A percentile compares a stretch with the other conserved stretches of the same genome.
Evolutionary conservation across 2,888 invertebrate species (phyloP).

Genomic region (Alloplasta piceator): DNA sequence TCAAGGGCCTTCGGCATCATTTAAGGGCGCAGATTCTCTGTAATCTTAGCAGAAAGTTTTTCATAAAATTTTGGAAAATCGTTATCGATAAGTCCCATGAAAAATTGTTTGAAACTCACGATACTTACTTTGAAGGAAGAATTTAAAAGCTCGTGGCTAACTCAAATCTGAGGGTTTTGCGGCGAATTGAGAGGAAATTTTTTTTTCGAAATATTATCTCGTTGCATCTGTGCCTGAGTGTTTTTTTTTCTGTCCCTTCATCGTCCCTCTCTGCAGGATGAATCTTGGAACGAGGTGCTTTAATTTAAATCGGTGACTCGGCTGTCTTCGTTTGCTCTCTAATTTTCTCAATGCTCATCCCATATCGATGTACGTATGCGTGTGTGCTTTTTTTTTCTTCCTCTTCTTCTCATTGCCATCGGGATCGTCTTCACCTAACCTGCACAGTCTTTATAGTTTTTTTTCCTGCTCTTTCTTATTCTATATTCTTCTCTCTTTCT

Average conservation of each 20-base stretch:
- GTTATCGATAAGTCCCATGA: too few species aligned
- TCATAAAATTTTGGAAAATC: too few species aligned
- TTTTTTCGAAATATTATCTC: slow-evolving; percentile 44
- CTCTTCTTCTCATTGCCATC: slow-evolving; percentile 11
- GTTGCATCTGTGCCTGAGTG: background rate
- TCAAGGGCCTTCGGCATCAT: too few species aligned
- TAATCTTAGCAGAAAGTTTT: too few species aligned
- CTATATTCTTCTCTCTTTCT: slow-evolving; percentile 3
- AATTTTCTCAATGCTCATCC: slow-evolving; percentile 64
- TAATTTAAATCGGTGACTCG: slow-evolving; percentile 82
- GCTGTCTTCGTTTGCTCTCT: slow-evolving; percentile 74
- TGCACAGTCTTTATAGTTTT: slow-evolving; percentile 9
- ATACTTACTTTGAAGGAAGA: too few species aligned
- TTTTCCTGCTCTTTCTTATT: slow-evolving; percentile 8
- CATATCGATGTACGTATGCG: slow-evolving; percentile 32
- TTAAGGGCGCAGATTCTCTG: too few species aligned
- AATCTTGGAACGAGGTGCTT: slow-evolving; percentile 66
- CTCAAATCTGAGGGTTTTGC: background rate
- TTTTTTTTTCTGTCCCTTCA: slow-evolving; percentile 7
- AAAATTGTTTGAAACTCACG: too few species aligned
- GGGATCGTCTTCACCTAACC: slow-evolving; percentile 23
- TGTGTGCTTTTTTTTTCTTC: slow-evolving; percentile 13
- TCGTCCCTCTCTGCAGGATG: slow-evolving; percentile 36
- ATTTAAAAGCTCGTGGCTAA: background rate
- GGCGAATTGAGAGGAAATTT: slow-evolving; percentile 28